phyloP scores from a whole-genome alignment of 2,113 vertebrate species.

The Tretioscincus oriximinensis region DNA sequence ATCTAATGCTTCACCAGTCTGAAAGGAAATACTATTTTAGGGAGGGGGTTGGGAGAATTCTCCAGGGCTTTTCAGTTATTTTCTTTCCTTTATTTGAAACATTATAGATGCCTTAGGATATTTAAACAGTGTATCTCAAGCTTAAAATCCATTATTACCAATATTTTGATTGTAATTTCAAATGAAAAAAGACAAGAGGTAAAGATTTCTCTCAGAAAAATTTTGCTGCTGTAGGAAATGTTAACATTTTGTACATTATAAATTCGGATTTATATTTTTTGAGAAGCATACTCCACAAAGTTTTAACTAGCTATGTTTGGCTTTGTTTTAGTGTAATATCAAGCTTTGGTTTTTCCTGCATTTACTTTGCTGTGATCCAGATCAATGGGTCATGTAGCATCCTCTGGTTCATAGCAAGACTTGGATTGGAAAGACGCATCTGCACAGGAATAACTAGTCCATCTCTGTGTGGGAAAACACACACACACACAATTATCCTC shows the following conservation, averaged over 20 bases:
- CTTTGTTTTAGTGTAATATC: neutral
- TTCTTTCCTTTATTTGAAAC: constrained; percentile 17
- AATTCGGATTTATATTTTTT: neutral
- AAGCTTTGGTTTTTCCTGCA: no score
- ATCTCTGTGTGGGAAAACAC: no score
- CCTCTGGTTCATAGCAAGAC: no score
- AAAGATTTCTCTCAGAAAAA: neutral
- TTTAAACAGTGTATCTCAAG: neutral
- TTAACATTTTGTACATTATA: neutral
- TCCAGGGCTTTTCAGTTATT: constrained; percentile 25
- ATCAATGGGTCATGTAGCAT: no score
- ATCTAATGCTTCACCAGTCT: constrained; percentile 13
- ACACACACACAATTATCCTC: no score
- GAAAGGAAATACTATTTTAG: constrained; percentile 8
- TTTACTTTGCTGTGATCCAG: no score
- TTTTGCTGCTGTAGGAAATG: neutral
- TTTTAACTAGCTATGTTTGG: neutral
- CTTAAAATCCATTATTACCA: constrained; percentile 9
- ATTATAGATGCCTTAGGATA: constrained; percentile 17
- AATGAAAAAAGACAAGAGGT: neutral
- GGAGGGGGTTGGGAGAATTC: neutral
- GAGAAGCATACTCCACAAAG: neutral
- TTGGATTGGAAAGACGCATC: no score
- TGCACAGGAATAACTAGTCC: no score
- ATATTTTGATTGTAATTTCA: neutral